Percentiles rank a stretch among this genome's conserved stretches.
These are phyloP conservation scores for Lasiurus cinereus DNA, from an alignment of 2,113 vertebrate genomes.

Conservation along the genomic window DNA sequence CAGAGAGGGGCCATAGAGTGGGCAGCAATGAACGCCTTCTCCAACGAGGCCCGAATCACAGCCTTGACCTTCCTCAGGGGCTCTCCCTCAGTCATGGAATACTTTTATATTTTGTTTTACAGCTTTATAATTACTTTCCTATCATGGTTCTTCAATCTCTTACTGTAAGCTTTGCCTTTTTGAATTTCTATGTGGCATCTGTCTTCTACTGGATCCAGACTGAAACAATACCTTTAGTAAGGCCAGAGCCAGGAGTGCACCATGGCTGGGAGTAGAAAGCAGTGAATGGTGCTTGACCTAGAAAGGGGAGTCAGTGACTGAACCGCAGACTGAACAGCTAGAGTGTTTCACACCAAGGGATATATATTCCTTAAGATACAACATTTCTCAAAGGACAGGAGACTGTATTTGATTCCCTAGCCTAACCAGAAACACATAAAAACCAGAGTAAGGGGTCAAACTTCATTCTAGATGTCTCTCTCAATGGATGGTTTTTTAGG, in stretches of 20 bases:
- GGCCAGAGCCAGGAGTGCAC: background rate
- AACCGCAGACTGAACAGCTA: background rate
- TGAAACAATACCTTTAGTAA: background rate
- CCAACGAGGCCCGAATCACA: background rate
- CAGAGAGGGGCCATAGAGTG: background rate
- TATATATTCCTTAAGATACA: slow-evolving; percentile 4
- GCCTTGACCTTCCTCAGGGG: background rate
- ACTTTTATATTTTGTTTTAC: background rate
- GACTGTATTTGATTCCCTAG: background rate
- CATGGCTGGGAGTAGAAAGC: background rate
- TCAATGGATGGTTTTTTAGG: background rate
- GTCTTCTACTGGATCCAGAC: background rate
- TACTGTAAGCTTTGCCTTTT: background rate
- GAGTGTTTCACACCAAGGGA: background rate
- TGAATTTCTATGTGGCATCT: background rate
- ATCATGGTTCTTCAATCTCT: background rate
- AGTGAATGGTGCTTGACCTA: background rate
- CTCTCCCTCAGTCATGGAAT: background rate
- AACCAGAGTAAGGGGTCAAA: slow-evolving; percentile 7
- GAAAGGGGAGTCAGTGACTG: background rate
- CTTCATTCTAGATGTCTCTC: background rate
- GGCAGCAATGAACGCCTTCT: background rate
- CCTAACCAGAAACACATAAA: background rate
- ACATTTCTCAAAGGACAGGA: background rate
- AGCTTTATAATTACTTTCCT: background rate